A percentile compares a stretch with the other conserved stretches of the same genome.
phyloP scores from a whole-genome alignment of 2,888 invertebrate genomes.

The Leucoptera coffeella region DNA sequence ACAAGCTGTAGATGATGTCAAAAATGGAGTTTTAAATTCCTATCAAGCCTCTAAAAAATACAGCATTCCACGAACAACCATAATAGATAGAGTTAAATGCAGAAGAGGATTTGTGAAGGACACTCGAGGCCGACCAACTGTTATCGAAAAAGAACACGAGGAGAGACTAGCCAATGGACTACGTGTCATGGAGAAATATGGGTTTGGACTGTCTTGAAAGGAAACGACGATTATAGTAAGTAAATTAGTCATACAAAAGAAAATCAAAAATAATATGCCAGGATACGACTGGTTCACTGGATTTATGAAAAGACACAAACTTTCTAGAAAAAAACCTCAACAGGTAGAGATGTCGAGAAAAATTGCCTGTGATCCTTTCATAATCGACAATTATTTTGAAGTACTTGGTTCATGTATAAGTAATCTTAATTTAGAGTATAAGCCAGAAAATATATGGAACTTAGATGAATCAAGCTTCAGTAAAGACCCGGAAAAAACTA shows the following conservation, averaged over 20 bases:
- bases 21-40: slow-evolving; percentile 5
- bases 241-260: slow-evolving; percentile 9
- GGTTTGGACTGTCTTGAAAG: slow-evolving; percentile 11
- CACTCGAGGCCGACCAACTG: slow-evolving; percentile 9
- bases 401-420: slow-evolving; percentile 7
- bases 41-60: slow-evolving; percentile 7
- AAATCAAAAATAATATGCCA: slow-evolving; percentile 10
- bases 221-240: slow-evolving; percentile 10
- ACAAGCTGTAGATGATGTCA: slow-evolving; percentile 7
- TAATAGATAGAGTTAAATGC: slow-evolving; percentile 8
- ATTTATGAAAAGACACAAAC: slow-evolving; percentile 8
- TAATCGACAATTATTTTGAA: slow-evolving; percentile 9
- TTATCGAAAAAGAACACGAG: slow-evolving; percentile 9
- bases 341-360: slow-evolving; percentile 10
- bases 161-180: slow-evolving; percentile 8
- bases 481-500: slow-evolving; percentile 7
- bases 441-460: slow-evolving; percentile 9
- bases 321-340: slow-evolving; percentile 12
- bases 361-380: slow-evolving; percentile 10
- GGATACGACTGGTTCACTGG: slow-evolving; percentile 11
- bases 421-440: slow-evolving; percentile 7
- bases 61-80: slow-evolving; percentile 8
- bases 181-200: slow-evolving; percentile 11
- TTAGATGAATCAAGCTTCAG: slow-evolving; percentile 8
- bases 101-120: slow-evolving; percentile 7